Evolutionary conservation across 92 coral and sea anemone genomes (phyloP).

Genomic region (Palythoa heliodiscus): DNA sequence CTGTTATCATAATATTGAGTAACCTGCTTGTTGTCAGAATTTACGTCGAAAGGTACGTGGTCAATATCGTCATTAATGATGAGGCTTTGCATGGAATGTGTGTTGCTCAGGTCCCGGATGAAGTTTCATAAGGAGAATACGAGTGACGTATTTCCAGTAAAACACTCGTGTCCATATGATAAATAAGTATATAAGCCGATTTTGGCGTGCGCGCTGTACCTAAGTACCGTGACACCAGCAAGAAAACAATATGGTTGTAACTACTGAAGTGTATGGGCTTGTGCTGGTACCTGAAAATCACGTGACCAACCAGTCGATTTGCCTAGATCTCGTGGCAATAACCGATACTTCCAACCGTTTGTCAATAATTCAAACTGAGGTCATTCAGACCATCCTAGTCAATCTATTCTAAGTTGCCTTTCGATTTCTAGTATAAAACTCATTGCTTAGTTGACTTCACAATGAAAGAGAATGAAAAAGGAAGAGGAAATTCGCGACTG

Average conservation of each 20-base stretch:
- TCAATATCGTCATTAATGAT: no score
- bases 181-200: neutral
- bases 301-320: neutral
- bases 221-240: neutral
- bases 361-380: conserved; percentile 11
- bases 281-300: conserved; percentile 11
- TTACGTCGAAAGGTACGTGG: no score
- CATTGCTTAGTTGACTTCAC: neutral
- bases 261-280: neutral
- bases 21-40: no score
- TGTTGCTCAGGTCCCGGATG: no score
- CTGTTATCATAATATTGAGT: no score
- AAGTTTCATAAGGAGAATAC: no score
- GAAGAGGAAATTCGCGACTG: neutral
- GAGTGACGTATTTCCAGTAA: no score
- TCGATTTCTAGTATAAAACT: neutral
- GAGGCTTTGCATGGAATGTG: no score
- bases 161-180: no score
- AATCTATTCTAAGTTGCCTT: neutral
- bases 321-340: neutral
- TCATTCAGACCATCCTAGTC: neutral
- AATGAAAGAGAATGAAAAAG: conserved; percentile 31
- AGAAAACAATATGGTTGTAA: neutral
- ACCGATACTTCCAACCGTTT: neutral
- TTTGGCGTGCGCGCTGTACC: neutral